Conservation (phyloP, 2,888 invertebrate species). For the Emesis furor region DNA sequence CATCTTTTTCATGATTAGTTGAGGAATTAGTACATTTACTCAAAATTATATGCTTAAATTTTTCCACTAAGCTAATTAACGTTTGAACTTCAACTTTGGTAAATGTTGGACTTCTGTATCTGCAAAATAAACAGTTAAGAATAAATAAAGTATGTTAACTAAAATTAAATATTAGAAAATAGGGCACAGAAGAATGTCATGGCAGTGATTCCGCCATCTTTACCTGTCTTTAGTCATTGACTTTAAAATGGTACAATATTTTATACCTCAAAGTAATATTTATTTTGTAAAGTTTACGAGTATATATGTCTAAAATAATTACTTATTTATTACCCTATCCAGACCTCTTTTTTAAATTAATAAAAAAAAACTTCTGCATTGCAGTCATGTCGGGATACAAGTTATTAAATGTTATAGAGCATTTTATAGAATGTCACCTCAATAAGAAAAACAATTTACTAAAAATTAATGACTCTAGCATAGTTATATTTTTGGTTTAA, state of each 20-base stretch:
- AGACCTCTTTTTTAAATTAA: background rate
- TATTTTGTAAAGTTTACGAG: background rate
- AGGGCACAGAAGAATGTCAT: slow-evolving; percentile 87
- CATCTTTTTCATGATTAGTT: slow-evolving; percentile 82
- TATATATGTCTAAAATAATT: background rate
- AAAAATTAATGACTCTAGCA: background rate
- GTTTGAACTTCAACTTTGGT: slow-evolving; percentile 82
- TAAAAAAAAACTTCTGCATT: slow-evolving; percentile 61
- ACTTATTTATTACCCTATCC: background rate
- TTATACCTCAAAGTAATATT: background rate
- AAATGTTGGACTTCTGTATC: slow-evolving; percentile 84
- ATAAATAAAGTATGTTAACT: too few species aligned
- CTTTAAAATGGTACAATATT: slow-evolving; percentile 10
- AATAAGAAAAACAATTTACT: background rate
- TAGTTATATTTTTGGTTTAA: background rate
- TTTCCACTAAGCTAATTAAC: slow-evolving; percentile 82
- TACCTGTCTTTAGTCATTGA: slow-evolving; percentile 79
- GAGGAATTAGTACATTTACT: slow-evolving; percentile 82
- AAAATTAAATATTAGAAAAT: slow-evolving; percentile 83
- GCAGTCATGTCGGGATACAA: slow-evolving; percentile 55
- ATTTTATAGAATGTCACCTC: background rate
- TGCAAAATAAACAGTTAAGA: slow-evolving; percentile 50
- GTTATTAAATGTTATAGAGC: background rate
- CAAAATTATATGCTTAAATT: slow-evolving; percentile 83
- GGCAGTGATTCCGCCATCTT: slow-evolving; percentile 88